phyloP scores from a whole-genome alignment of 1,140 invertebrate species.

The Euwallacea similis region DNA sequence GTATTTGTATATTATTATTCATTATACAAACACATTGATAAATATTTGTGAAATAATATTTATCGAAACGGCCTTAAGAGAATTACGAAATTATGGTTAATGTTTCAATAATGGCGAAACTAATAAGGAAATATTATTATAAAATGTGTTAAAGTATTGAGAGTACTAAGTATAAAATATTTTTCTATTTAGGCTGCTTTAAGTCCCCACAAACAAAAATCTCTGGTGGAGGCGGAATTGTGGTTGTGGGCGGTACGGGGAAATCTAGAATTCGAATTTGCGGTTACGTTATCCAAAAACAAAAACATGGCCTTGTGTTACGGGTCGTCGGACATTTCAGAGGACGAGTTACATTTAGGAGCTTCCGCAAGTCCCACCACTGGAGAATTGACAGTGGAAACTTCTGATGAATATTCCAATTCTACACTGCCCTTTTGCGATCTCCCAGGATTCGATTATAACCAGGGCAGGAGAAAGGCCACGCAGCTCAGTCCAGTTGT shows the following conservation, averaged over 20 bases:
- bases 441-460: not conserved
- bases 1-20: too few relatives aligned
- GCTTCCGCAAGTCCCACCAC: conserved; percentile 62
- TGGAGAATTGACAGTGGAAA: conserved; percentile 43
- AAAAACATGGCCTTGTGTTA: conserved; percentile 42
- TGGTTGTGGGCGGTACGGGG: conserved; percentile 33
- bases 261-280: conserved; percentile 18
- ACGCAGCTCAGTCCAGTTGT: conserved; percentile 25
- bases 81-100: too few relatives aligned
- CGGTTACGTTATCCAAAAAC: conserved; percentile 46
- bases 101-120: too few relatives aligned
- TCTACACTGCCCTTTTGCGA: not conserved
- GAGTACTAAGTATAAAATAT: not conserved
- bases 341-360: conserved; percentile 59
- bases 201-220: conserved; percentile 52
- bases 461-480: conserved; percentile 21
- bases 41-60: too few relatives aligned
- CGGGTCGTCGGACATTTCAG: conserved; percentile 46
- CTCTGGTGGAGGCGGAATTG: conserved; percentile 55
- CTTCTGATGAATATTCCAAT: conserved; percentile 13
- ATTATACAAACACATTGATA: too few relatives aligned
- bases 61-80: too few relatives aligned
- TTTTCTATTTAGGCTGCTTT: conserved; percentile 52
- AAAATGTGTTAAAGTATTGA: too few relatives aligned
- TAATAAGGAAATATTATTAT: too few relatives aligned